phyloP scores from a whole-genome alignment of 2,888 invertebrate genomes.

The Xestoiulus laeticollis region DNA sequence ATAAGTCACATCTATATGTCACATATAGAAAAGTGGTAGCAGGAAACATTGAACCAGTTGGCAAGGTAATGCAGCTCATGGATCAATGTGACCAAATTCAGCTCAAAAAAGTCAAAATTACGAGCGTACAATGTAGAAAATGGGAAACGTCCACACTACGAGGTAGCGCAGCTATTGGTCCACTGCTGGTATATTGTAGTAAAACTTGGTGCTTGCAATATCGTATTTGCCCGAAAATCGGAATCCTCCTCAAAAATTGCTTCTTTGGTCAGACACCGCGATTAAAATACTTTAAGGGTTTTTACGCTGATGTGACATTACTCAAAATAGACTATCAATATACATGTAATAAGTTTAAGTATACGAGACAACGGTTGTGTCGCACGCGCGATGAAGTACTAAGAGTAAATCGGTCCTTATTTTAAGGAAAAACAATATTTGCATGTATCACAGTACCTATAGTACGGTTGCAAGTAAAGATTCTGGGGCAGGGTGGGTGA shows the following conservation, averaged over 20 bases:
- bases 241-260: background rate
- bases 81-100: no score
- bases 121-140: no score
- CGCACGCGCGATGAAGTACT: conserved; percentile 6
- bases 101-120: background rate
- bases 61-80: no score
- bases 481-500: background rate
- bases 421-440: conserved; percentile 16
- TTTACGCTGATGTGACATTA: conserved; percentile 11
- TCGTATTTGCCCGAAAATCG: background rate
- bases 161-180: background rate
- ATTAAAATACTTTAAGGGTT: background rate
- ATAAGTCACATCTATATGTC: no score
- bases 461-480: background rate
- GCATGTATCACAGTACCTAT: conserved; percentile 6
- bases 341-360: conserved; percentile 26
- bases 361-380: background rate
- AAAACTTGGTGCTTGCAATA: background rate
- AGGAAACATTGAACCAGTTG: no score
- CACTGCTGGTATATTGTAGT: background rate
- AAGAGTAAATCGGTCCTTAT: conserved; percentile 6
- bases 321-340: conserved; percentile 7
- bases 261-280: background rate
- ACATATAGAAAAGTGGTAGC: no score
- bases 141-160: no score